phyloP scores from a whole-genome alignment of 2,113 vertebrate genomes.

The Apteryx mantelli region DNA sequence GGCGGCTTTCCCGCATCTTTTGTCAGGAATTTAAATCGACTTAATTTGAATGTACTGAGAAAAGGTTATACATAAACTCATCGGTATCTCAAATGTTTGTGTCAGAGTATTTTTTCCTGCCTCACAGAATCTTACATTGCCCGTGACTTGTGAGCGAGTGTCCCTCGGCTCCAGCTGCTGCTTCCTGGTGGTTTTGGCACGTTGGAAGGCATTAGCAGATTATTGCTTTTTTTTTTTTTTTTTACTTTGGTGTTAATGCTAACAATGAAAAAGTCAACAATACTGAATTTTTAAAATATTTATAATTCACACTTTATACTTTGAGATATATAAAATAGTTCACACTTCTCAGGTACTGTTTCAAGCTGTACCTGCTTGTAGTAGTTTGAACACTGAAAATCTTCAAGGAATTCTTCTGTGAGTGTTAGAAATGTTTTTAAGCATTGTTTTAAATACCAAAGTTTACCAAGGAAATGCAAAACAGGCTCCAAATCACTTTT shows the following conservation, averaged over 20 bases:
- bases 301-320: accelerated
- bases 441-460: too few species aligned
- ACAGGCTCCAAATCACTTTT: background rate
- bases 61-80: too few species aligned
- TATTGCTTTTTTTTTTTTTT: too few species aligned
- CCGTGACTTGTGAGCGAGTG: background rate
- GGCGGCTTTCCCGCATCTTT: too few species aligned
- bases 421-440: background rate
- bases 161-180: too few species aligned
- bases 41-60: too few species aligned
- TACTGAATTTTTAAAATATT: accelerated
- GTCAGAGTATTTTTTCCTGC: too few species aligned
- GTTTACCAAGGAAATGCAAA: background rate
- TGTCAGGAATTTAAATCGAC: too few species aligned
- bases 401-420: accelerated
- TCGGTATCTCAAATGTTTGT: too few species aligned
- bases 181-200: accelerated
- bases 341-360: accelerated
- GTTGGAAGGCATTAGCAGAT: accelerated
- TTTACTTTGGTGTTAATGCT: accelerated
- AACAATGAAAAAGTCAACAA: accelerated
- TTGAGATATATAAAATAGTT: accelerated
- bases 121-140: too few species aligned
- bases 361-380: background rate
- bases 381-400: accelerated